These are phyloP conservation scores for Agrotis segetum DNA, from an alignment of 2,888 invertebrate species.

Conservation along the genomic window DNA sequence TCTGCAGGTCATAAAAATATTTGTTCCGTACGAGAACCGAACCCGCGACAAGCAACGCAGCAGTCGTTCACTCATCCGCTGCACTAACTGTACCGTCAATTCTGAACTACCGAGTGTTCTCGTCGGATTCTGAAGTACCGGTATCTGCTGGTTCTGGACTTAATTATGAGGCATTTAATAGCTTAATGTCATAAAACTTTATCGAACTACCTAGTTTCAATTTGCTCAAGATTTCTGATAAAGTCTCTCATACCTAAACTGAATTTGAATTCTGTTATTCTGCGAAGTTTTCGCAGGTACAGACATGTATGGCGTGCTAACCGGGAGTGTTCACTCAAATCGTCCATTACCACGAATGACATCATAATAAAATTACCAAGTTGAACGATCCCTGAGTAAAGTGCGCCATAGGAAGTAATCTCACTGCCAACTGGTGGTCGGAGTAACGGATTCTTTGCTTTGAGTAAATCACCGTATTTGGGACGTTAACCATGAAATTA, in stretches of 20 bases:
- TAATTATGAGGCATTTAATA: not conserved
- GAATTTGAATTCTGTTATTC: slow-evolving; percentile 26
- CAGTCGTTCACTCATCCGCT: too few species aligned
- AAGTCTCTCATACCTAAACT: slow-evolving; percentile 5
- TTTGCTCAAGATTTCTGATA: not conserved
- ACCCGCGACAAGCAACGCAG: too few species aligned
- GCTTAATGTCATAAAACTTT: not conserved
- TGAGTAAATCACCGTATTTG: slow-evolving; percentile 61
- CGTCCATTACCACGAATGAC: slow-evolving; percentile 65
- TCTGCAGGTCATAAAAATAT: too few species aligned
- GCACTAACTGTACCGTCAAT: not conserved
- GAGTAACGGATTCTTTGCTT: slow-evolving; percentile 58
- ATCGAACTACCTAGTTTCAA: not conserved
- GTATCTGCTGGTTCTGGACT: not conserved
- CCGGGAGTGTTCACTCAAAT: slow-evolving; percentile 38
- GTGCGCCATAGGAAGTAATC: slow-evolving; percentile 61
- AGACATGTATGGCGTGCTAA: slow-evolving; percentile 40
- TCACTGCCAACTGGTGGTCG: slow-evolving; percentile 58
- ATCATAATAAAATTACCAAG: slow-evolving; percentile 72
- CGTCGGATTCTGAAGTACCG: too few species aligned
- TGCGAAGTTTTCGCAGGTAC: slow-evolving; percentile 26
- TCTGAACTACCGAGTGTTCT: not conserved
- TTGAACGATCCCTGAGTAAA: slow-evolving; percentile 68
- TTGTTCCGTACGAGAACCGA: too few species aligned
- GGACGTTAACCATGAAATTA: slow-evolving; percentile 46